Percentiles rank a stretch among this genome's conserved stretches.
Evolutionary conservation across 2,113 vertebrate genomes (phyloP).

Genomic region (Rousettus leschenaultii): DNA sequence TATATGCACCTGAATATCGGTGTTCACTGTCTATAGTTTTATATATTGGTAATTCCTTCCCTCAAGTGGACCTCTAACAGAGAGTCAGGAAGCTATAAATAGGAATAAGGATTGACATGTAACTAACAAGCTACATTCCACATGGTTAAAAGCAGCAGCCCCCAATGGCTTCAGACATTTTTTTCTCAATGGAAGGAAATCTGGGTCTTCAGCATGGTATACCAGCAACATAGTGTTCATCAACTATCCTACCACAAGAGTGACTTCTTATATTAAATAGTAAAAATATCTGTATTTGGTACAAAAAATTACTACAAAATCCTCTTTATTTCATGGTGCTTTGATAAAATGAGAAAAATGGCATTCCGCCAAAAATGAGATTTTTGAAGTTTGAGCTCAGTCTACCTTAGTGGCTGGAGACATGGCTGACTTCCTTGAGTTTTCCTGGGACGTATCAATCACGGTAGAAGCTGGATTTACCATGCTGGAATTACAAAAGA

Average conservation of each 20-base stretch:
- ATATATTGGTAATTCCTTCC: not conserved
- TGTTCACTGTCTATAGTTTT: not conserved
- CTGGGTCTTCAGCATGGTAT: not conserved
- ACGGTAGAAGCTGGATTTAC: slow-evolving; percentile 60
- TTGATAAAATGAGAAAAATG: slow-evolving; percentile 30
- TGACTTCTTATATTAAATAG: not conserved
- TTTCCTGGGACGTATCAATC: slow-evolving; percentile 61
- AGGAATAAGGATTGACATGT: not conserved
- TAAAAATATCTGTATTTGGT: not conserved
- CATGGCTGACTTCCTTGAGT: slow-evolving; percentile 50
- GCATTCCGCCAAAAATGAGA: not conserved
- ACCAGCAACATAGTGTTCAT: not conserved
- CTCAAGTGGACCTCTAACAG: not conserved
- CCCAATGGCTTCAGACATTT: not conserved
- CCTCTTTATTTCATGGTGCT: not conserved
- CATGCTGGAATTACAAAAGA: slow-evolving; percentile 71
- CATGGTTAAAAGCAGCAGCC: not conserved
- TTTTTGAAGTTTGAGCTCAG: not conserved
- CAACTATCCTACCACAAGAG: not conserved
- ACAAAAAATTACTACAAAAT: not conserved
- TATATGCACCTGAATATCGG: not conserved
- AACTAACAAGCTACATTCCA: not conserved
- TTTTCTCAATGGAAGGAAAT: not conserved
- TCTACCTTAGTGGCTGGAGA: slow-evolving; percentile 80
- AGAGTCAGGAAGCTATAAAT: not conserved